phyloP scores from a whole-genome alignment of 2,888 invertebrate genomes.

The Pyrgus malvae region DNA sequence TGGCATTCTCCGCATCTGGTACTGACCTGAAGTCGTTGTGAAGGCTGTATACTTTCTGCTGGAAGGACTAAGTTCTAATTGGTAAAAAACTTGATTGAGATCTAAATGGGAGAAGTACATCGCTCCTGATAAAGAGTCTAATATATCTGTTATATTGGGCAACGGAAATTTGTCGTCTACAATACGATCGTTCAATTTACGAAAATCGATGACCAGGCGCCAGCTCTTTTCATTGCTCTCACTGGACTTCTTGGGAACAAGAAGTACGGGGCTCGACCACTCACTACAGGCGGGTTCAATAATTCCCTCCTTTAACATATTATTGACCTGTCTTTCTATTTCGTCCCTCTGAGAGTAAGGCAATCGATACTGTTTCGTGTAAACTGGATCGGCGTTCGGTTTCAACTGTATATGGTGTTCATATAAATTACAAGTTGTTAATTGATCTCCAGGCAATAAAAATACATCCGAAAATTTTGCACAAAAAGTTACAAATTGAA shows the following conservation, averaged over 20 bases:
- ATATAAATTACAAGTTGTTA: background rate
- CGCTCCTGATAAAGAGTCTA: conserved; percentile 25
- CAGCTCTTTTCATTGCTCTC: conserved; percentile 31
- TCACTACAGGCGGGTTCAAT: background rate
- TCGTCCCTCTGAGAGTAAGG: background rate
- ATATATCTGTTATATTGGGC: too few species aligned
- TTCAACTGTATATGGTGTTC: background rate
- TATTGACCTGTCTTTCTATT: background rate
- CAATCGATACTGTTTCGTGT: background rate
- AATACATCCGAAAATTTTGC: background rate
- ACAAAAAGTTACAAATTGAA: background rate
- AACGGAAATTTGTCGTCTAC: conserved; percentile 23
- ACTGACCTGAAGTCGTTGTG: conserved; percentile 11
- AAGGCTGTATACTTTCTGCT: conserved; percentile 18
- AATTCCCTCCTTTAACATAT: background rate
- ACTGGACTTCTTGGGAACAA: conserved; percentile 31
- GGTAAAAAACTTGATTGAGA: conserved; percentile 14
- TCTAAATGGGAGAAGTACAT: conserved; percentile 26
- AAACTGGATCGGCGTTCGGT: background rate
- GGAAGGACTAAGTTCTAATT: conserved; percentile 7
- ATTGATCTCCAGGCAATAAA: background rate
- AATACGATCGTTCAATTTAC: conserved; percentile 23
- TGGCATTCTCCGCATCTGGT: conserved; percentile 2
- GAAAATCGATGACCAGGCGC: conserved; percentile 33
- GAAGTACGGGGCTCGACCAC: background rate